Conservation (phyloP, 2,113 vertebrate genomes). For the Psilopsiagon aymara region DNA sequence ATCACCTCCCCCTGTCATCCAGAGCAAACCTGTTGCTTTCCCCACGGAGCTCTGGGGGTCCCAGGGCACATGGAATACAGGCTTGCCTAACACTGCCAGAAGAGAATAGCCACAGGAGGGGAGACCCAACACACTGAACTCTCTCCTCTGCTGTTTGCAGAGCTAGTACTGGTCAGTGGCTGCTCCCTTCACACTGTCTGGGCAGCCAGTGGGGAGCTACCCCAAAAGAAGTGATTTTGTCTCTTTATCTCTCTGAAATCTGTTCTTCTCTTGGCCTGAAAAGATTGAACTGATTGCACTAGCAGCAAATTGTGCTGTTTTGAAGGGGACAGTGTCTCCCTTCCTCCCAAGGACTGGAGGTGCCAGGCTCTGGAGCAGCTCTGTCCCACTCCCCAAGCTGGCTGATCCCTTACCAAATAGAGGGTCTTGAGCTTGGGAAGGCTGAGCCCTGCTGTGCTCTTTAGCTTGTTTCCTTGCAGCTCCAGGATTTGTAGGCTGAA, state of each 20-base stretch:
- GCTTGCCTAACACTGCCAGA: background rate
- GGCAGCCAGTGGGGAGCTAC: background rate
- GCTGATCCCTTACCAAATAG: conserved; percentile 83
- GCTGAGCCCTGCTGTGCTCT: conserved; percentile 81
- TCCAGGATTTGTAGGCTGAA: conserved; percentile 84
- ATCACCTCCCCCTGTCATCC: background rate
- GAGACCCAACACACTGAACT: fast-evolving
- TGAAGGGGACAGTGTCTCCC: background rate
- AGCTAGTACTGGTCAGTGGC: background rate
- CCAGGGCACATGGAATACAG: fast-evolving
- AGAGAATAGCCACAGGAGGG: background rate
- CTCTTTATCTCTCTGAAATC: background rate
- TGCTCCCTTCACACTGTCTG: background rate
- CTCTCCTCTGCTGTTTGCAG: background rate
- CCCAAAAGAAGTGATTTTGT: background rate
- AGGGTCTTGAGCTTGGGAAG: conserved; percentile 85
- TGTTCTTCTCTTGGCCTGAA: background rate
- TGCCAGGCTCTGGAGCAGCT: background rate
- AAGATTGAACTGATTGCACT: background rate
- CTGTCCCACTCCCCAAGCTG: background rate
- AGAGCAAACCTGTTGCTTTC: background rate
- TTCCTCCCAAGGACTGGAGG: background rate
- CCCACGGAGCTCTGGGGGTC: background rate
- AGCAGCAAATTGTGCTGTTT: background rate
- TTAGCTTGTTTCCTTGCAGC: conserved; percentile 84